These are phyloP conservation scores for Dicyrtoma fusca DNA, from an alignment of 2,888 invertebrate species.

Conservation along the genomic window DNA sequence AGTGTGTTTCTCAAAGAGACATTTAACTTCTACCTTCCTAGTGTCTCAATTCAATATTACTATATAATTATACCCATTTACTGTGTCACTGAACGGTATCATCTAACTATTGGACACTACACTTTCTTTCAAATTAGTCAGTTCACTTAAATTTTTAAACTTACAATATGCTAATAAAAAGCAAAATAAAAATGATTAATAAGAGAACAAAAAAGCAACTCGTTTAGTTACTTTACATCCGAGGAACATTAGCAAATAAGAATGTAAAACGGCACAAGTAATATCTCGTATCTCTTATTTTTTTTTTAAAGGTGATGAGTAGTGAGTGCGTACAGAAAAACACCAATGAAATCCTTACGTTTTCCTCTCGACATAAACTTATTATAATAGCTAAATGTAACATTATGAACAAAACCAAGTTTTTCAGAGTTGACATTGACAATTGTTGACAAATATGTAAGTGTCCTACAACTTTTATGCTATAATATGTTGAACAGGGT, in stretches of 20 bases:
- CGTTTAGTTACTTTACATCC: constrained; percentile 6
- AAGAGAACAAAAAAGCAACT: constrained; percentile 1
- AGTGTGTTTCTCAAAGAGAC: neutral
- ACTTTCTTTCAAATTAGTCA: too few species aligned
- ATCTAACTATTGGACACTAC: neutral
- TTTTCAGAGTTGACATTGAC: neutral
- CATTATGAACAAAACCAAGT: constrained; percentile 13
- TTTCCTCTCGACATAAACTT: neutral
- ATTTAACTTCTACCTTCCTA: neutral
- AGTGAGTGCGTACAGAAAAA: constrained; percentile 11
- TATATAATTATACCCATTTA: neutral
- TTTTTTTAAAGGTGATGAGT: neutral
- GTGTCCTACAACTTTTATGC: too few species aligned
- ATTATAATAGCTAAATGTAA: neutral
- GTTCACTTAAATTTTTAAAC: neutral
- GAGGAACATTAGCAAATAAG: constrained; percentile 19
- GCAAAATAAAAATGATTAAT: constrained; percentile 9
- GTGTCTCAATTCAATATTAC: neutral
- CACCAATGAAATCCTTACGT: constrained; percentile 11
- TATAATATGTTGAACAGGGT: constrained; percentile 12
- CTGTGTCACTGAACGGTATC: neutral
- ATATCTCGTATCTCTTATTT: neutral
- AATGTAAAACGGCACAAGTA: constrained; percentile 12
- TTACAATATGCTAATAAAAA: neutral
- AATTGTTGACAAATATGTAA: neutral